phyloP scores from a whole-genome alignment of 1,140 invertebrate genomes.

The Bombus haemorrhoidalis region DNA sequence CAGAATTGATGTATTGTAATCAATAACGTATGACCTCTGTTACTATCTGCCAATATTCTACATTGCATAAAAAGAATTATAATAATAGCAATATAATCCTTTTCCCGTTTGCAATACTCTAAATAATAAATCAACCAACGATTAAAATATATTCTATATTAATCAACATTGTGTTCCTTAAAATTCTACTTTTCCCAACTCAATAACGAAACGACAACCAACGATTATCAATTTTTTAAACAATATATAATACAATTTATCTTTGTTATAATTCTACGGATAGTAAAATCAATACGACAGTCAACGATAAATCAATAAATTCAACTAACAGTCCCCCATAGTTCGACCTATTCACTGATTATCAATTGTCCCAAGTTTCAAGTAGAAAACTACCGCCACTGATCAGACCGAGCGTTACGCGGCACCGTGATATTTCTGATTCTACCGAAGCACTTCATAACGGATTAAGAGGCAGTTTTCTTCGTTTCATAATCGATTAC shows the following conservation, averaged over 20 bases:
- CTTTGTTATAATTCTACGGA: background rate
- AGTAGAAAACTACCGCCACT: constrained; percentile 19
- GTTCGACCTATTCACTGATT: background rate
- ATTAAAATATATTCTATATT: background rate
- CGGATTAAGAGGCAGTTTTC: background rate
- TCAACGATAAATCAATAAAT: too few species aligned
- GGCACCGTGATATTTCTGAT: background rate
- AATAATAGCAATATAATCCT: background rate
- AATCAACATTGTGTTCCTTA: background rate
- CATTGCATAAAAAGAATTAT: background rate
- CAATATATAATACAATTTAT: too few species aligned
- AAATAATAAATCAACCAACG: background rate
- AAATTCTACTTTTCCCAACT: background rate
- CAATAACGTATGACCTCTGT: too few species aligned
- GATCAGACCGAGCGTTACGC: background rate
- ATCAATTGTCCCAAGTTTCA: background rate
- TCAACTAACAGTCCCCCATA: background rate
- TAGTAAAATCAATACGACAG: background rate
- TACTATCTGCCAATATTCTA: too few species aligned
- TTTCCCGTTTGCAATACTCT: too few species aligned
- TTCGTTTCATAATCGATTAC: constrained; percentile 11
- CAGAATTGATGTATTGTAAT: too few species aligned
- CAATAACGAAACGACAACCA: background rate
- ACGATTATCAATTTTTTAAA: too few species aligned
- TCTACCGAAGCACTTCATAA: background rate